phyloP scores from a whole-genome alignment of 2,888 invertebrate genomes.

The Ectemnius continuus region DNA sequence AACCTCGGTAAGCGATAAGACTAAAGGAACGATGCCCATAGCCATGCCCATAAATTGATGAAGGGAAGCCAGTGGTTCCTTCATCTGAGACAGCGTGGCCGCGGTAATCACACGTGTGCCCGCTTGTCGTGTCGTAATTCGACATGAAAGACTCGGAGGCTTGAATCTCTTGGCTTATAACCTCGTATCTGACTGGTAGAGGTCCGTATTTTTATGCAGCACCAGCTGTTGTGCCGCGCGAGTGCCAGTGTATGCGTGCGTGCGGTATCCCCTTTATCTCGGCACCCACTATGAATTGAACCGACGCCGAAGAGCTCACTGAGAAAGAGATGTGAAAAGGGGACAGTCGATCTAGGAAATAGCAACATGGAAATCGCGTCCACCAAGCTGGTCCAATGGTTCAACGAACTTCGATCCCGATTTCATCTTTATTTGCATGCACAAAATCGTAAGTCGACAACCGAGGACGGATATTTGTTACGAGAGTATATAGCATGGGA shows the following conservation, averaged over 20 bases:
- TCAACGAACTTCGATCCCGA: slow-evolving; percentile 72
- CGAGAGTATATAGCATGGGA: neutral
- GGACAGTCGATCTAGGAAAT: slow-evolving; percentile 35
- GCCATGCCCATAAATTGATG: neutral
- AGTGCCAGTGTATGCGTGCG: slow-evolving; percentile 9
- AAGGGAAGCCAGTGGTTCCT: neutral
- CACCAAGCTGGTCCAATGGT: slow-evolving; percentile 70
- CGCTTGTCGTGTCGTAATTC: neutral
- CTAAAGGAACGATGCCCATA: neutral
- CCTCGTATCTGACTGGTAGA: slow-evolving; percentile 17
- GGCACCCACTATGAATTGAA: slow-evolving; percentile 35
- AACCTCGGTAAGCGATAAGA: neutral
- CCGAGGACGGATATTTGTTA: neutral
- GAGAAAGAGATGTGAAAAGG: slow-evolving; percentile 34
- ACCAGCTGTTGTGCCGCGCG: neutral
- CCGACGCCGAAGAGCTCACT: slow-evolving; percentile 8
- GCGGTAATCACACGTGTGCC: neutral
- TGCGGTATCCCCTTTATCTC: slow-evolving; percentile 29
- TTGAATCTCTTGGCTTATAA: slow-evolving; percentile 13
- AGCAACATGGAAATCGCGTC: slow-evolving; percentile 70
- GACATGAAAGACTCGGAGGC: neutral
- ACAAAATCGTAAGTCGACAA: slow-evolving; percentile 72
- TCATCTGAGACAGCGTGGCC: neutral
- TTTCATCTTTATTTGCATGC: slow-evolving; percentile 71
- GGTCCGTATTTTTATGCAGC: neutral